These are phyloP conservation scores for Pogonophryne albipinna DNA, from an alignment of 2,797 vertebrate genomes.

Conservation along the genomic window DNA sequence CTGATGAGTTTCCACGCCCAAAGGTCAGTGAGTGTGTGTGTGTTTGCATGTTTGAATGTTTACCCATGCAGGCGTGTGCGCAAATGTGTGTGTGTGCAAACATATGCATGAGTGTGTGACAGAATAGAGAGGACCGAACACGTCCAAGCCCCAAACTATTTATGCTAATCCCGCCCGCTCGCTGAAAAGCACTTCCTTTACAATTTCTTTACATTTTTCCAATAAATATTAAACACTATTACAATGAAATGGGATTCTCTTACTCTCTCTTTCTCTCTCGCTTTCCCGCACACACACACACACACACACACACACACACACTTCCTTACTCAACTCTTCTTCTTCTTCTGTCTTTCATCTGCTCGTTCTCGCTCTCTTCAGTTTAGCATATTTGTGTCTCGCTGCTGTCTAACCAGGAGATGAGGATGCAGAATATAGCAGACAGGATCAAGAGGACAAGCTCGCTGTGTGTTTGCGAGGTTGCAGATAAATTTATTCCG, in stretches of 20 bases:
- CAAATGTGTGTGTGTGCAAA: constrained; percentile 36
- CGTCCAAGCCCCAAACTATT: constrained; percentile 80
- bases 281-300: constrained; percentile 9
- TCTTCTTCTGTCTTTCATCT: constrained; percentile 58
- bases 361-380: constrained; percentile 58
- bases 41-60: constrained; percentile 51
- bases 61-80: constrained; percentile 43
- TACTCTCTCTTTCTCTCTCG: constrained; percentile 24
- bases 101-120: constrained; percentile 50
- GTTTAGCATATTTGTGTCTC: constrained; percentile 84
- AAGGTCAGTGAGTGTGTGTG: constrained; percentile 72
- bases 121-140: constrained; percentile 60
- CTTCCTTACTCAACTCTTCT: constrained; percentile 24
- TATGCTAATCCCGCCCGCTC: constrained; percentile 85
- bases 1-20: constrained; percentile 72
- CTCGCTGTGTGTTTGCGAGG: constrained; percentile 42
- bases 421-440: constrained; percentile 80
- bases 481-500: constrained; percentile 57
- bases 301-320: constrained; percentile 13
- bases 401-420: constrained; percentile 84
- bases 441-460: constrained; percentile 77
- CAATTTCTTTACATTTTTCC: constrained; percentile 87
- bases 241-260: constrained; percentile 85
- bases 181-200: constrained; percentile 82
- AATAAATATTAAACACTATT: constrained; percentile 91